Base-by-base conservation (phyloP, 2,888 invertebrate species). In the Chloromyia formosa region DNA sequence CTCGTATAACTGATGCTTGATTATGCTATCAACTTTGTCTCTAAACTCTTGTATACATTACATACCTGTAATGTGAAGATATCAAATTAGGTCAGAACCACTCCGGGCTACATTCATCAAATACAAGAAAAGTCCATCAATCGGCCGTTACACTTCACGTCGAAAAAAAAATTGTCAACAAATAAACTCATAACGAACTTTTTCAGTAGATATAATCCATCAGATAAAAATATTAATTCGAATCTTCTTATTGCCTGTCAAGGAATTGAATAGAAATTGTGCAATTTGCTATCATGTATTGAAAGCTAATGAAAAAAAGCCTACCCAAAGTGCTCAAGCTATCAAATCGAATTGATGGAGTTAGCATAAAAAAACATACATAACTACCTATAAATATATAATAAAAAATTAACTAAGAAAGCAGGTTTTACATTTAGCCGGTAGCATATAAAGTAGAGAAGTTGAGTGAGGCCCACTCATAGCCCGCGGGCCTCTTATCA, bases 391-490 rank as follows among this genome's bases (percentile, higher is more conserved):
- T 14, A 23, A n/a, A 35, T 20, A 23, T n/a, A n/a, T 35, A 60
- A 23, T 22, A 10, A 60, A 60, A 60, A 23, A 20, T n/a, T n/a
- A 62, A 12, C 42, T 62, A 62, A 62, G 62, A 22, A 35, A 62
- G 62, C 62, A 62, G 62, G 62, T 66, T 66, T 66, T 62, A 20
- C 12, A 66, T 5, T 62, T 62, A 20, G 45, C 66, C 66, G 66
- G 45, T 14, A 35, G 66, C 66, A 66, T 66, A 16, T 66, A 49
- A 66, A 66, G 49, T 66, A 66, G 66, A 66, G 23, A 49, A 49
- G 49, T 49, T n/a, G 66, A 45, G 27, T 4, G 27, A 7, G 22
- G 40, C 42, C 35, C 42, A 16, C 35, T 40, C 18, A 40, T 62
- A 3, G 62, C 42, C 35, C 45, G 12, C 49, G 49, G 49, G 49